These are phyloP conservation scores for Alcis repandata DNA, from an alignment of 2,888 invertebrate species.

Conservation along the genomic window DNA sequence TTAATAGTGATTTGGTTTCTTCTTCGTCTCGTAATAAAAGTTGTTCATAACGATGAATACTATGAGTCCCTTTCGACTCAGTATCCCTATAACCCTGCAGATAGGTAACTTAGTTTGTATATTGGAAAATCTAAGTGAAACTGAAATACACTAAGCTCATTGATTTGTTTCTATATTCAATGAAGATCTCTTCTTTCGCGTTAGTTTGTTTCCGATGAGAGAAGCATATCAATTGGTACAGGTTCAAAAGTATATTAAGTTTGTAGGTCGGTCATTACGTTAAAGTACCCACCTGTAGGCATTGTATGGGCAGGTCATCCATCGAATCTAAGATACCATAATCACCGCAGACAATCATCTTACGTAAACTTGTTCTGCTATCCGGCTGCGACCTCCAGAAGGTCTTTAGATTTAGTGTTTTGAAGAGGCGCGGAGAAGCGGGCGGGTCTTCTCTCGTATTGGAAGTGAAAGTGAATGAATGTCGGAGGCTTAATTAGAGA, in stretches of 20 bases:
- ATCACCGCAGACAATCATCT: slow-evolving; percentile 48
- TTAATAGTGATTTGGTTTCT: too few species aligned
- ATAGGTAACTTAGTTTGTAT: too few species aligned
- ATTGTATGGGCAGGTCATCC: slow-evolving; percentile 27
- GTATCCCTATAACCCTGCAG: too few species aligned
- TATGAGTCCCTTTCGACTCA: too few species aligned
- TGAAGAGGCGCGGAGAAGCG: slow-evolving; percentile 72
- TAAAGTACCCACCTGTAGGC: slow-evolving; percentile 24
- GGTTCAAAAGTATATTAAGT: slow-evolving; percentile 20
- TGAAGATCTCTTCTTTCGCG: too few species aligned
- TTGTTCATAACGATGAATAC: too few species aligned
- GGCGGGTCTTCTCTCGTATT: slow-evolving; percentile 80
- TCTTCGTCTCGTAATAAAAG: too few species aligned
- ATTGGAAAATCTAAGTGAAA: too few species aligned
- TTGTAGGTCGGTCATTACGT: slow-evolving; percentile 28
- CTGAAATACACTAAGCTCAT: too few species aligned
- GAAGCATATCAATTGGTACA: too few species aligned
- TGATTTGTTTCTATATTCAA: too few species aligned
- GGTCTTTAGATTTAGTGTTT: slow-evolving; percentile 72
- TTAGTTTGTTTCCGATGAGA: too few species aligned
- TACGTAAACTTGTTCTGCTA: slow-evolving; percentile 69
- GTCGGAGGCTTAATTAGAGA: slow-evolving; percentile 86
- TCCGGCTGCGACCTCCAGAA: slow-evolving; percentile 84
- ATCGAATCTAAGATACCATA: slow-evolving; percentile 47
- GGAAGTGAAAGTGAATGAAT: slow-evolving; percentile 87